These are phyloP conservation scores for Trematomus loennbergii DNA, from an alignment of 2,113 vertebrate genomes.

Conservation along the genomic window DNA sequence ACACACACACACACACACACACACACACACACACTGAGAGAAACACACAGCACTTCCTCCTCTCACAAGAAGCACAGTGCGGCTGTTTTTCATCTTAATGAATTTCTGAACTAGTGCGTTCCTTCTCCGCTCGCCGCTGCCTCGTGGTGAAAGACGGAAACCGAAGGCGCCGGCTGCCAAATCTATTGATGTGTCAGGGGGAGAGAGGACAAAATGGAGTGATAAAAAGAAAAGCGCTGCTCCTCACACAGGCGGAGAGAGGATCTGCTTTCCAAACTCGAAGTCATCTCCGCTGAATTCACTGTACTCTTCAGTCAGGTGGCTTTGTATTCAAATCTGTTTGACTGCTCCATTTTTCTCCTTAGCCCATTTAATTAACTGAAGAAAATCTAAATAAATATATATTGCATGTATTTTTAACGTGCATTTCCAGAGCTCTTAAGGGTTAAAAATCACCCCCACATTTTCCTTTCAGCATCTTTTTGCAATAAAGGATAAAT, in stretches of 20 bases:
- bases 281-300: constrained; percentile 80
- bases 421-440: constrained; percentile 65
- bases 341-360: constrained; percentile 51
- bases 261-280: constrained; percentile 67
- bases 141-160: constrained; percentile 58
- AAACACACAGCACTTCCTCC: constrained; percentile 40
- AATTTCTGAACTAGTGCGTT: constrained; percentile 74
- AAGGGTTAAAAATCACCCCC: constrained; percentile 93
- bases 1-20: constrained; percentile 18
- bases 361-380: constrained; percentile 74
- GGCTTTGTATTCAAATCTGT: constrained; percentile 72
- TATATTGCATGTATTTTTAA: constrained; percentile 36
- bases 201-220: constrained; percentile 78
- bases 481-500: constrained; percentile 99
- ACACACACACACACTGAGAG: constrained; percentile 26
- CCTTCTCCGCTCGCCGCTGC: constrained; percentile 64
- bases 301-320: constrained; percentile 57
- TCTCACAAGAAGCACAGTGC: constrained; percentile 50
- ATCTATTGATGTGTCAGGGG: constrained; percentile 80
- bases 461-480: constrained; percentile 96
- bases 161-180: constrained; percentile 74
- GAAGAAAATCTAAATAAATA: constrained; percentile 38
- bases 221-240: constrained; percentile 65
- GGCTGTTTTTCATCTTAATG: constrained; percentile 78
- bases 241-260: constrained; percentile 23